Base-by-base conservation (phyloP, 1,140 invertebrate genomes). In the Popillia japonica region DNA sequence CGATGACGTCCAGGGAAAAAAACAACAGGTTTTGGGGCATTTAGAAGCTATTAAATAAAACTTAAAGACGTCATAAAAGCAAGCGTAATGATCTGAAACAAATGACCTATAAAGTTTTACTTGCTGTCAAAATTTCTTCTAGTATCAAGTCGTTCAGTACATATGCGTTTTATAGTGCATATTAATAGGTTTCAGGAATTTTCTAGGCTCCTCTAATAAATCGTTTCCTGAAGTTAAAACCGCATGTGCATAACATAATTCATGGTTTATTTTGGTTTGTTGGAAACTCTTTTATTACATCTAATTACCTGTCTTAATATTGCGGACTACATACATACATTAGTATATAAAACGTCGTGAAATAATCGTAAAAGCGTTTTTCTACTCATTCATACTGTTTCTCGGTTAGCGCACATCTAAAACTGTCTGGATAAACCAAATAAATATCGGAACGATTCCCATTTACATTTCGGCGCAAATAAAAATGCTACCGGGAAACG, bases 31-130 rank as follows among this genome's bases (percentile, higher is more conserved):
- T 68, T 68, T 68, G 27, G 20, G 3, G 61, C 61, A 34, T 27
- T 34, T 34, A 34, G 27, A 68, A 9, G 8, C 61, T 68, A 68
- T 68, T 68, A 68, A 68, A 68, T 68, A 68, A 68, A 68, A 34
- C 27, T 17, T 68, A 34, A 68, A 34, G 61, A 27, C 27, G 9
- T 68, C 61, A 68, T 68, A 68, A 68, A 55, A 68, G 23, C 11
- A 34, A 7, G 27, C 2, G 61, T 68, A 68, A 68, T 68, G 61
- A 22, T 68, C 17, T 20, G 61, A 68, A 68, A n/a, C 27, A 68
- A 68, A 68, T 68, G 61, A 22, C 14, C 27, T 10, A 68, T 68
- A 68, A 68, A 68, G 27, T 34, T 68, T 68, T 27, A 68, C 20
- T 68, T 34, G 61, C 61, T 27, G 20, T 68, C 22, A 22, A 10